Percentiles rank a stretch among this genome's conserved stretches.
Conservation (phyloP, 2,888 invertebrate genomes). For the Ctenicera cuprea region DNA sequence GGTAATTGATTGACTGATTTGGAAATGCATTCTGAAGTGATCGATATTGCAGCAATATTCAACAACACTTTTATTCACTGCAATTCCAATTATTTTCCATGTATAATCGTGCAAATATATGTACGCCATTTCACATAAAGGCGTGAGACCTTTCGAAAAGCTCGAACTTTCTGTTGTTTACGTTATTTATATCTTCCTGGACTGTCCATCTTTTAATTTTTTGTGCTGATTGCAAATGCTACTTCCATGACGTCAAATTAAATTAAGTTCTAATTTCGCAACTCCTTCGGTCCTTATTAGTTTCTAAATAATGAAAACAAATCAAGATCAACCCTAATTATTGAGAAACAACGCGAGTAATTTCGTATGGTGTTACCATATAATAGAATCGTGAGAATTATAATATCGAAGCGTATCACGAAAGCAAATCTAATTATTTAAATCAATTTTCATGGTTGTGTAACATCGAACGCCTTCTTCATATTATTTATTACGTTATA, state of each 20-base stretch:
- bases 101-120: conserved; percentile 12
- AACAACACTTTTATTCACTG: conserved; percentile 16
- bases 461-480: conserved; percentile 15
- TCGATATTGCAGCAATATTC: conserved; percentile 22
- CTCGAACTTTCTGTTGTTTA: conserved; percentile 2
- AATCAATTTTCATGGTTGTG: conserved; percentile 41
- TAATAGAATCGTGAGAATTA: conserved; percentile 43
- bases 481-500: conserved; percentile 21
- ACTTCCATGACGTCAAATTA: no score
- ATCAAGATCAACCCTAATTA: not conserved
- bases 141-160: not conserved
- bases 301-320: conserved; percentile 3
- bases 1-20: conserved; percentile 35
- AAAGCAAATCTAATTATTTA: conserved; percentile 44
- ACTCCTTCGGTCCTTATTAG: no score
- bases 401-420: conserved; percentile 27
- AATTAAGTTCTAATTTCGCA: no score
- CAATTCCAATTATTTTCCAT: conserved; percentile 23
- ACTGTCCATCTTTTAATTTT: not conserved
- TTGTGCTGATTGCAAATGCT: not conserved
- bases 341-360: conserved; percentile 6
- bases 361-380: not conserved
- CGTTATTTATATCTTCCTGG: not conserved
- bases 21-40: conserved; percentile 24
- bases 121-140: conserved; percentile 12